Evolutionary conservation across 2,797 vertebrate genomes (phyloP).

Genomic region (Bothrops alternatus): DNA sequence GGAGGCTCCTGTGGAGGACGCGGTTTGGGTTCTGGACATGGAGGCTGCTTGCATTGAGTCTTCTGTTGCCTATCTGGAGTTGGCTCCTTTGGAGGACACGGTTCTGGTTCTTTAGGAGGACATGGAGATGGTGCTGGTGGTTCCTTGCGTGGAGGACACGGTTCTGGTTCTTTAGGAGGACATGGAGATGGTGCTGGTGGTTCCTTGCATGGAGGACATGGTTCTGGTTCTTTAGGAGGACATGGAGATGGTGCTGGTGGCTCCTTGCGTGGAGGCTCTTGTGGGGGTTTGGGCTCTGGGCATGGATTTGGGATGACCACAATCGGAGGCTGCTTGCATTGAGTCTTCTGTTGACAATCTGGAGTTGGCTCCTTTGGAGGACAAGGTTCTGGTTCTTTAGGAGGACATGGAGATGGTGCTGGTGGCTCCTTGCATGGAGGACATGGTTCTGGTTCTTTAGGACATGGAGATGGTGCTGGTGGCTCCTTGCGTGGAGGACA

Average conservation of each 20-base stretch:
- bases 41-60: background rate
- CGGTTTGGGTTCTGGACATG: background rate
- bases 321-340: background rate
- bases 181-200: background rate
- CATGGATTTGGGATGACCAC: background rate
- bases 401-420: background rate
- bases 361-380: background rate
- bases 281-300: background rate
- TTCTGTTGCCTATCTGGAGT: background rate
- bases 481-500: background rate
- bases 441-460: background rate
- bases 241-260: background rate
- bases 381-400: background rate
- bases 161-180: background rate
- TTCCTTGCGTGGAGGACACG: background rate
- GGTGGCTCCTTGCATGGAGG: background rate
- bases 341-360: background rate
- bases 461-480: background rate
- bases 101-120: background rate
- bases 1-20: background rate
- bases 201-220: background rate
- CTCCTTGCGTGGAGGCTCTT: background rate
- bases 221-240: background rate
- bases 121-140: background rate
- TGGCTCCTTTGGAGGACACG: background rate